These are phyloP conservation scores for Lethenteron reissneri DNA, from an alignment of 2,113 vertebrate genomes.

Conservation along the genomic window DNA sequence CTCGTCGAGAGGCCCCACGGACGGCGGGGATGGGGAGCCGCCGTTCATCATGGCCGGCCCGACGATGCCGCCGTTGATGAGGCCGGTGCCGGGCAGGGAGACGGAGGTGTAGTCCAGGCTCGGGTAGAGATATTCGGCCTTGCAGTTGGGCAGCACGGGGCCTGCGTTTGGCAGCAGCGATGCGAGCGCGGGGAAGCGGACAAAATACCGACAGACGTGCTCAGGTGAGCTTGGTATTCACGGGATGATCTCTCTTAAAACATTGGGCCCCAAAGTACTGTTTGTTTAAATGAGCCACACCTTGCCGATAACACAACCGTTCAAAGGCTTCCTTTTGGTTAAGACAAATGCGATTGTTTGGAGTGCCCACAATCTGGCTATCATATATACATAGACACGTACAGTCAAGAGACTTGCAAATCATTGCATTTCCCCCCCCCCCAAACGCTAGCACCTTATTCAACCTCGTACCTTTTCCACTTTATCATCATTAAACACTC, in stretches of 20 bases:
- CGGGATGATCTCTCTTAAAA: slow-evolving; percentile 6
- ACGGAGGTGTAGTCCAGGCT: slow-evolving; percentile 43
- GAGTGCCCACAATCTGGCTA: too few relatives aligned
- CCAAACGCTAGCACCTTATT: too few relatives aligned
- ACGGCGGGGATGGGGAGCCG: slow-evolving; percentile 47
- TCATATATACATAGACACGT: too few relatives aligned
- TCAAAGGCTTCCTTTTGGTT: too few relatives aligned
- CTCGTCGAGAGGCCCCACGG: slow-evolving; percentile 36
- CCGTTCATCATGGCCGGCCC: slow-evolving; percentile 29
- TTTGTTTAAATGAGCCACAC: too few relatives aligned
- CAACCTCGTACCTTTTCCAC: too few relatives aligned
- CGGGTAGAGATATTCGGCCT: slow-evolving; percentile 43
- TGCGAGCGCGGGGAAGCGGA: slow-evolving; percentile 2
- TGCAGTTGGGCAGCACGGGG: slow-evolving; percentile 56
- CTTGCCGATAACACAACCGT: too few relatives aligned
- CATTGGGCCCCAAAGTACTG: too few relatives aligned
- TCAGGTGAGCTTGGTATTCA: slow-evolving; percentile 4
- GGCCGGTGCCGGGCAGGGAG: slow-evolving; percentile 26
- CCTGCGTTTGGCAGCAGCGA: slow-evolving; percentile 43
- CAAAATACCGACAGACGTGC: slow-evolving; percentile 4
- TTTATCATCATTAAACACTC: too few relatives aligned
- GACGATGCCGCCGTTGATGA: slow-evolving; percentile 33
- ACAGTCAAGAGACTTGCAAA: too few relatives aligned
- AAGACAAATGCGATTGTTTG: too few relatives aligned
- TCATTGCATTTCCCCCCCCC: too few relatives aligned